Evolutionary conservation across 2,888 invertebrate species (phyloP).

Genomic region (Augochlorella aurata): DNA sequence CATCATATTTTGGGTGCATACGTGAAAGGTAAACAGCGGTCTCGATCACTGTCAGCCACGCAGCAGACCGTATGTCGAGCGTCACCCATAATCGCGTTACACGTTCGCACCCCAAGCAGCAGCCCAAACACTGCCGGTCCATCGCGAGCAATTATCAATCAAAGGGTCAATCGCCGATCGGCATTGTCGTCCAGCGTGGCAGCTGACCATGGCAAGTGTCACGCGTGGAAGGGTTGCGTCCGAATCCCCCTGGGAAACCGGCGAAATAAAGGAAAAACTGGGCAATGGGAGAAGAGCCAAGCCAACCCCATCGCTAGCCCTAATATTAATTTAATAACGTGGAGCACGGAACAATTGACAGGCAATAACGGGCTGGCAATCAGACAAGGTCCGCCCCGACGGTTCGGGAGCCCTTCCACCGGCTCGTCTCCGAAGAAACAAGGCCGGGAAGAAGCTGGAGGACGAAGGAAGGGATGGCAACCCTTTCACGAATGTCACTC

Average conservation of each 20-base stretch:
- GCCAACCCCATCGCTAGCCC: slow-evolving; percentile 58
- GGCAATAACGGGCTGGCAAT: slow-evolving; percentile 80
- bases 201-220: slow-evolving; percentile 44
- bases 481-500: slow-evolving; percentile 81
- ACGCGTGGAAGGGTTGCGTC: slow-evolving; percentile 43
- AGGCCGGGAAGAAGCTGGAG: slow-evolving; percentile 37
- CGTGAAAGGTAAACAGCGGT: too few species aligned
- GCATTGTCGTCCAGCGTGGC: slow-evolving; percentile 18
- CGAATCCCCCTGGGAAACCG: slow-evolving; percentile 76
- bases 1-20: too few species aligned
- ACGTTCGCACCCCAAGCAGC: not conserved
- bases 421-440: slow-evolving; percentile 34
- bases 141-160: slow-evolving; percentile 33
- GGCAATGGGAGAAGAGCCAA: slow-evolving; percentile 61
- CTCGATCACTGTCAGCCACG: not conserved
- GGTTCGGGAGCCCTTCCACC: slow-evolving; percentile 71
- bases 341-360: slow-evolving; percentile 79
- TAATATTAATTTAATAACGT: slow-evolving; percentile 82
- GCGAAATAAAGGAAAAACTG: slow-evolving; percentile 75
- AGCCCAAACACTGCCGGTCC: not conserved
- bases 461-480: slow-evolving; percentile 51
- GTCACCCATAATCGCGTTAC: not conserved
- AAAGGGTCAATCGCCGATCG: slow-evolving; percentile 37
- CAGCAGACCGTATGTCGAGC: not conserved
- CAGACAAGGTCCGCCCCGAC: slow-evolving; percentile 73